Percentiles rank a stretch among this genome's conserved stretches.
These are phyloP conservation scores for Ormyrus rosae DNA, from an alignment of 2,888 invertebrate genomes.

Conservation along the genomic window DNA sequence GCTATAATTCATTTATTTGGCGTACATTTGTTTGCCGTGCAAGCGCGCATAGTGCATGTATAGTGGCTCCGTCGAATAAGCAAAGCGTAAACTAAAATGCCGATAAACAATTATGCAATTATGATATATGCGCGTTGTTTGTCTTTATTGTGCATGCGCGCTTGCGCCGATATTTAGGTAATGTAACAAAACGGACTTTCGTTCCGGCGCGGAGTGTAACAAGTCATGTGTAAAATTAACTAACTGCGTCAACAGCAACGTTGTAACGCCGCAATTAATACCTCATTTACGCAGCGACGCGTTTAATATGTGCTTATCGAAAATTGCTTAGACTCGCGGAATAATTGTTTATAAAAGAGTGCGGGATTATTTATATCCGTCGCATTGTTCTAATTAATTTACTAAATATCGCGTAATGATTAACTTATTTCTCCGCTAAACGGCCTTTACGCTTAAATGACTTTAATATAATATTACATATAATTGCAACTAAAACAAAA, in stretches of 20 bases:
- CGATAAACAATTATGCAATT: slow-evolving; percentile 49
- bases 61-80: slow-evolving; percentile 30
- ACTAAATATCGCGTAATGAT: neutral
- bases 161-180: slow-evolving; percentile 38
- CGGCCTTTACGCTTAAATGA: neutral
- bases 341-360: slow-evolving; percentile 6
- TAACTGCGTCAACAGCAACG: slow-evolving; percentile 53
- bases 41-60: slow-evolving; percentile 44
- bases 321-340: slow-evolving; percentile 18
- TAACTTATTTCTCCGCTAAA: neutral
- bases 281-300: slow-evolving; percentile 44
- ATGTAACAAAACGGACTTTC: slow-evolving; percentile 45
- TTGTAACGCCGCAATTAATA: slow-evolving; percentile 53
- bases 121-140: slow-evolving; percentile 29
- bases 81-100: slow-evolving; percentile 44
- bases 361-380: slow-evolving; percentile 35
- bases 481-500: too few relatives aligned
- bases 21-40: slow-evolving; percentile 9
- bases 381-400: slow-evolving; percentile 12
- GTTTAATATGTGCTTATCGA: slow-evolving; percentile 52
- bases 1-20: slow-evolving; percentile 34
- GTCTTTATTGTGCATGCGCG: slow-evolving; percentile 2
- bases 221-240: slow-evolving; percentile 56
- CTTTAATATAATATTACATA: neutral
- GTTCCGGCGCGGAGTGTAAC: neutral